Base-by-base conservation (phyloP, 2,888 invertebrate genomes). In the Malachius bipustulatus region DNA sequence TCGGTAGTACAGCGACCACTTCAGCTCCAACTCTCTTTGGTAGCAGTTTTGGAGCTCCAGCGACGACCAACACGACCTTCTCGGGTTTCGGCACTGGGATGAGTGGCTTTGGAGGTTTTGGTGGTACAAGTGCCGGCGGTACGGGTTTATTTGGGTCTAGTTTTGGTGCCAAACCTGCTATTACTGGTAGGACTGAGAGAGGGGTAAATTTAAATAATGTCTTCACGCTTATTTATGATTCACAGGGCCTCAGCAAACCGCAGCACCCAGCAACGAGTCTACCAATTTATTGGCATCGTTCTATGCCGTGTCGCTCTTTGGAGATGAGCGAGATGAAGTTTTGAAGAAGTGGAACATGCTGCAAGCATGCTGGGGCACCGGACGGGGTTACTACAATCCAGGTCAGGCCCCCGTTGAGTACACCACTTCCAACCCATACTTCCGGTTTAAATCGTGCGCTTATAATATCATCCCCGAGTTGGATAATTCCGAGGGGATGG, bases 341-440 rank as follows among this genome's bases (percentile, higher is more conserved):
- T 70, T 98, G 16, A 89, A 90, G 2, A 84, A 87, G 56, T 93
- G 93, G 83, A 98, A 98, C 61, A 80, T 91, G 51, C 66, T 97
- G 32, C 94, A 96, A 62, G 85, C 87, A 0, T 74, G 81, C 42
- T 84, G 85, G 83, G 89, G 88, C 11, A 76, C 75, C 9, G 93
- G 91, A 3, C 80, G 82, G 59, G 77, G 81, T 1, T 89, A 80
- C 56, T 90, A 84, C 58, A 78, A 76, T 19, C 71, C 77, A 34
- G 77, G 73, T 46, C 80, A 80, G 4, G 78, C 76, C 2, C 80
- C 89, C 0, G 73, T 93, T 4, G 83, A 85, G 36, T 77, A 93
- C 44, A 84, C 80, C 31, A 80, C 83, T 36, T 82, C 88, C 51
- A 96, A 96, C 60, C 87, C 88, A 0, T 76, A 91, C 32, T 94